Conservation (phyloP, 2,888 invertebrate species). For the Cephus pulcher region DNA sequence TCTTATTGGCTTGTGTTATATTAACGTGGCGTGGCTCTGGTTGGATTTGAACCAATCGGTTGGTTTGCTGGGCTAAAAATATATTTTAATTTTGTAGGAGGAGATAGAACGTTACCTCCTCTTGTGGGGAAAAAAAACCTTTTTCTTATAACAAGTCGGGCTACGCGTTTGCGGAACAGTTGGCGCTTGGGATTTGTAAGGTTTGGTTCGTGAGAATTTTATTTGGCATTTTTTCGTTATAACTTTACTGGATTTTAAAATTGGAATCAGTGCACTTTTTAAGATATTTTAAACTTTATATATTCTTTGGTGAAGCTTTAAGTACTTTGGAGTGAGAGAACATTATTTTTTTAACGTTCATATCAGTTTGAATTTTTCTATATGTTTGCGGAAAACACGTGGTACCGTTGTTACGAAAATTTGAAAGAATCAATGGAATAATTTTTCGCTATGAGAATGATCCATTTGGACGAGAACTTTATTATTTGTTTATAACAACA, state of each 20-base stretch:
- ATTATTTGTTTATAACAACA: neutral
- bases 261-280: neutral
- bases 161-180: slow-evolving; percentile 32
- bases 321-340: neutral
- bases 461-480: neutral
- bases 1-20: slow-evolving; percentile 43
- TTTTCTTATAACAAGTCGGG: neutral
- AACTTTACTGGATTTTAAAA: neutral
- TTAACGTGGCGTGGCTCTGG: slow-evolving; percentile 52
- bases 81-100: slow-evolving; percentile 56
- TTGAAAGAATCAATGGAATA: neutral
- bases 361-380: neutral
- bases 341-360: neutral
- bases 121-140: slow-evolving; percentile 11
- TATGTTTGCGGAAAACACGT: neutral
- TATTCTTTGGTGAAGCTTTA: neutral
- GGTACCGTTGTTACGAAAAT: neutral
- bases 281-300: neutral
- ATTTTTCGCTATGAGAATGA: neutral
- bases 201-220: neutral
- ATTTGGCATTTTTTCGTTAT: neutral
- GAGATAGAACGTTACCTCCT: slow-evolving; percentile 51
- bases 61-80: slow-evolving; percentile 51
- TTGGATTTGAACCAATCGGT: slow-evolving; percentile 48
- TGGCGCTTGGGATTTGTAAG: slow-evolving; percentile 22